These are phyloP conservation scores for Dendrolimus pini DNA, from an alignment of 2,888 invertebrate species.

Conservation along the genomic window DNA sequence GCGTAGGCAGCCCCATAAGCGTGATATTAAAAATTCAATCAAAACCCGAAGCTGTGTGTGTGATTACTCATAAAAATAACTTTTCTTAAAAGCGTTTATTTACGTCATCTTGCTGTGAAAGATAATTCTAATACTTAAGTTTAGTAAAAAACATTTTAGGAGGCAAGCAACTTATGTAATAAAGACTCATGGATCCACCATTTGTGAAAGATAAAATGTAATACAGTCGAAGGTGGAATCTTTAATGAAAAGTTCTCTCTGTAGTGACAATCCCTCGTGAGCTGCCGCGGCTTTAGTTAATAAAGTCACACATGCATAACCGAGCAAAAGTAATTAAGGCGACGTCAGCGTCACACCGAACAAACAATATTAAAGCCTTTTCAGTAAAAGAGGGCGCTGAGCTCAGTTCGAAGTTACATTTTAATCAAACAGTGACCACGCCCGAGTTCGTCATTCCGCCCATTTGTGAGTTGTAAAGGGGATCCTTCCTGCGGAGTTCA, in stretches of 20 bases:
- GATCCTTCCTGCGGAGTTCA: constrained; percentile 48
- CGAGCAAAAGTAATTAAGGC: constrained; percentile 57
- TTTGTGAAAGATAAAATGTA: neutral
- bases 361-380: constrained; percentile 42
- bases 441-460: constrained; percentile 49
- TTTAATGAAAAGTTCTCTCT: constrained; percentile 22
- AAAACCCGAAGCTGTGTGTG: no score
- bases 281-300: constrained; percentile 34
- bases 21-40: no score
- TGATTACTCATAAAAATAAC: no score
- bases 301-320: constrained; percentile 47
- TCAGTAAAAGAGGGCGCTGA: constrained; percentile 41
- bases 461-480: constrained; percentile 63
- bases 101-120: no score
- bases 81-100: no score
- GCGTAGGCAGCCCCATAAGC: no score
- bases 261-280: constrained; percentile 29
- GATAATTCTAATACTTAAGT: no score
- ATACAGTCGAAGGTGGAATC: constrained; percentile 10
- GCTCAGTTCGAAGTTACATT: constrained; percentile 51
- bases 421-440: constrained; percentile 68
- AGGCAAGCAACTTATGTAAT: no score
- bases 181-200: neutral
- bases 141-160: no score
- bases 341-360: constrained; percentile 39